phyloP scores from a whole-genome alignment of 2,888 invertebrate species.

The Abrostola tripartita region DNA sequence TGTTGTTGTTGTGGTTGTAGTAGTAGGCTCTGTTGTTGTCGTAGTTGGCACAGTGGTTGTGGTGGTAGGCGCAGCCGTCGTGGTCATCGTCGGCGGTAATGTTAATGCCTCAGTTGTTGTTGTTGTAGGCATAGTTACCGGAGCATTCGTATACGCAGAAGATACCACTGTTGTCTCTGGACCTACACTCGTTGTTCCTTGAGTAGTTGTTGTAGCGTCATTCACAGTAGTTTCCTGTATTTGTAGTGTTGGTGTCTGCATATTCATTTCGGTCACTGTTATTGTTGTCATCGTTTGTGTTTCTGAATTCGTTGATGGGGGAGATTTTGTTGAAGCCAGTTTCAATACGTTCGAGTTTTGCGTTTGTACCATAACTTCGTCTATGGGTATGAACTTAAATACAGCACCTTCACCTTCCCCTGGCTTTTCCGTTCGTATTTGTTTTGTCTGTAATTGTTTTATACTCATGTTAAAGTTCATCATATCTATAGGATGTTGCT shows the following conservation, averaged over 20 bases:
- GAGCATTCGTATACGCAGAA: constrained; percentile 55
- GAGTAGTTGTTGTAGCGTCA: constrained; percentile 62
- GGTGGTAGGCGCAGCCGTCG: constrained; percentile 48
- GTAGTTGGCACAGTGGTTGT: constrained; percentile 52
- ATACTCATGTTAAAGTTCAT: constrained; percentile 47
- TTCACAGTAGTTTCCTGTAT: constrained; percentile 60
- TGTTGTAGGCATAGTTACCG: constrained; percentile 58
- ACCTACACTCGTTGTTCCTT: constrained; percentile 50
- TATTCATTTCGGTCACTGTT: constrained; percentile 75
- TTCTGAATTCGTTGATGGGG: constrained; percentile 64
- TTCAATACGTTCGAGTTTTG: constrained; percentile 82
- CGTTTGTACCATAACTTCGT: constrained; percentile 77
- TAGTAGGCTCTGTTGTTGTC: constrained; percentile 51
- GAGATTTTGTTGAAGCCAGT: constrained; percentile 76
- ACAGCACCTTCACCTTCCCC: constrained; percentile 77
- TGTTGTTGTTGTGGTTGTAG: constrained; percentile 45
- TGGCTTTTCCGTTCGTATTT: constrained; percentile 86
- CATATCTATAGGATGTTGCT: constrained; percentile 13
- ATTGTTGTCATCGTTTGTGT: constrained; percentile 66
- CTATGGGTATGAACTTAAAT: constrained; percentile 85
- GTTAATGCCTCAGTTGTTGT: constrained; percentile 59
- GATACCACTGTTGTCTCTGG: constrained; percentile 53
- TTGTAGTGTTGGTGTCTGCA: constrained; percentile 72
- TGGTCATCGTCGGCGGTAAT: constrained; percentile 53
- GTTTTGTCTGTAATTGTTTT: constrained; percentile 84